Base-by-base conservation (phyloP, 1,140 invertebrate genomes). In the Lepeophtheirus salmonis region DNA sequence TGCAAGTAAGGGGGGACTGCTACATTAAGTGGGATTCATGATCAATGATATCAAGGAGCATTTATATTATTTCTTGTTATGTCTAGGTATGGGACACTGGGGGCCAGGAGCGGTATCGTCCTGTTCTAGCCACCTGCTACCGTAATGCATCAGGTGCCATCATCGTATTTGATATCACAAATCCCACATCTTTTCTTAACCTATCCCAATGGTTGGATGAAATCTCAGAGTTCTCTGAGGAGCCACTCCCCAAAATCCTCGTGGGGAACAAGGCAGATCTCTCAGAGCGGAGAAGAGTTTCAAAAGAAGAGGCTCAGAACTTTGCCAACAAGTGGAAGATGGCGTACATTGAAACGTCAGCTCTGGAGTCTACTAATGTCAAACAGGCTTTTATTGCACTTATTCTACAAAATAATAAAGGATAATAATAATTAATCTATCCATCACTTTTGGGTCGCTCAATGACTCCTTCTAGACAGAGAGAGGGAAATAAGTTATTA, bases 81-180 rank as follows among this genome's bases (percentile, higher is more conserved):
- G 18, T 25, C 16, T n/a, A 57, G 55, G 55, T 57, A 16, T 57
- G 55, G 55, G 55, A 57, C 16, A 57, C 55, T 21, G 55, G 55
- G 3, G 55, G 55, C 26, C 55, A 57, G 26, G 23, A 57, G 26
- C 55, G 55, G 12, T 57, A 57, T 41, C 22, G 55, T 16, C 55
- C 55, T n/a, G 55, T 57, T 16, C 25, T 57, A n/a, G 23, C 55
- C 55, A n/a, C 55, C 3, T 57, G 55, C 55, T 57, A 57, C 25
- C 22, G 26, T 14, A 57, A 57, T 23, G 55, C 26, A 12, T 16
- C 17, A 10, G 55, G 55, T 3, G 26, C 25, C 26, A 57, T 57
- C 23, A 26, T 57, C 20, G 55, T 57, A 12, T 57, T 26, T 21
- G 55, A 57, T 41, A 16, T 57, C 23, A 57, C 55, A n/a, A 57